Conservation (phyloP, 1,140 invertebrate species). For the Lasioglossum albipes region DNA sequence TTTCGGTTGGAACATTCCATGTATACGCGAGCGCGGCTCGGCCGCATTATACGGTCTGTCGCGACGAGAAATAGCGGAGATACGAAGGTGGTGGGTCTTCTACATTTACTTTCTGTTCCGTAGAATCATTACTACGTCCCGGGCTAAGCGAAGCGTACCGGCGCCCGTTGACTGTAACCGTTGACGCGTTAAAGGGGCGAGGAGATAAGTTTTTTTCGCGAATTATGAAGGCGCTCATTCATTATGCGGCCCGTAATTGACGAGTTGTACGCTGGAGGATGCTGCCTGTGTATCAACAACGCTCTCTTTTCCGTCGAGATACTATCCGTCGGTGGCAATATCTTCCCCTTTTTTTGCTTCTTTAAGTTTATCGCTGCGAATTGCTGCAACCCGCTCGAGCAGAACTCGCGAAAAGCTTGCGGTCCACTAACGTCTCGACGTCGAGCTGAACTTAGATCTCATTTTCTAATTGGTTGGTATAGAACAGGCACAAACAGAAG, state of each 20-base stretch:
- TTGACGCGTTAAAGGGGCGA: constrained; percentile 56
- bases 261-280: constrained; percentile 41
- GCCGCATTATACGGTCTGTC: constrained; percentile 59
- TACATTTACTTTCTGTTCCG: constrained; percentile 55
- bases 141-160: constrained; percentile 55
- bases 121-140: constrained; percentile 61
- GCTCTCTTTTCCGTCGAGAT: constrained; percentile 29
- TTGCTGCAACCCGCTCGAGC: neutral
- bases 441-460: no score
- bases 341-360: neutral
- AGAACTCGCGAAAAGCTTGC: no score
- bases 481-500: no score
- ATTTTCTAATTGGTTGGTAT: no score
- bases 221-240: constrained; percentile 60
- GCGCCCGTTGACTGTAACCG: constrained; percentile 51
- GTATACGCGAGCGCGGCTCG: neutral
- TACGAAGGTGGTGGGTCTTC: constrained; percentile 52
- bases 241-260: constrained; percentile 62
- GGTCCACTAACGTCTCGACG: no score
- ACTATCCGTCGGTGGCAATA: constrained; percentile 13
- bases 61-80: constrained; percentile 55
- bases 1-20: constrained; percentile 30
- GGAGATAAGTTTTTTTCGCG: constrained; percentile 52
- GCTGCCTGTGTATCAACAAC: constrained; percentile 32
- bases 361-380: neutral